Evolutionary conservation across 1,140 invertebrate species (phyloP), one percentile per base, ranked within the genome.

Genomic region (Cephus cinctus): DNA sequence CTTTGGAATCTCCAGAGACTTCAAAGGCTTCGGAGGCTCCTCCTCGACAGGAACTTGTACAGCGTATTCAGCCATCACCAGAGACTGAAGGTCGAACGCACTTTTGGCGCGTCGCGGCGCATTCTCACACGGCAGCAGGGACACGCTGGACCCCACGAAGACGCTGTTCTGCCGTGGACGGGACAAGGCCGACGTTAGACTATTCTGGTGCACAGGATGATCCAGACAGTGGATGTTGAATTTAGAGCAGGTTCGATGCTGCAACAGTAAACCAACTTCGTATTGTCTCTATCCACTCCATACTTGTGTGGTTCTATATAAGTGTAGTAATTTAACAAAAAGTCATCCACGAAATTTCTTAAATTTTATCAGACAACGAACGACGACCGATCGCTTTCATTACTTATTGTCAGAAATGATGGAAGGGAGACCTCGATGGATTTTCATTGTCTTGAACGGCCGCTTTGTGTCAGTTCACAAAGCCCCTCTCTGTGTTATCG

Each of bases 11-110:
- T 55, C 52, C 36, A 40, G 34, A 47, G 42, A 18, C 23, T 46
- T 41, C 30, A 50, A 47, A 38, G 32, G 42, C 52, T 48, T 53
- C 43, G 59, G 56, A 21, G 47, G 46, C 54, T 47, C 22, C 47
- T 48, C 22, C 27, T 59, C 41, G 22, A 40, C 35, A 4, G 14
- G 11, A 41, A 22, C 40, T 22, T 43, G 39, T 59, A 56, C 61
- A 57, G 41, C 67, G 60, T 50, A 71, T 63, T 83, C 80, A 18
- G 81, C 78, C 9, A 83, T 63, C 1, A 88, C 80, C 27, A 91
- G 72, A 3, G 87, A 87, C 59, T 90, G 87, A 5, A 92, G 81
- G 66, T 93, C 89, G 49, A 90, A 84, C 0, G 89, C 89, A n/a
- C 87, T 89, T 54, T 89, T 88, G 1, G 85, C 84, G 50, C 89